A percentile compares a stretch with the other conserved stretches of the same genome.
Conservation (phyloP, 2,888 invertebrate genomes). For the Fragum whitleyi region DNA sequence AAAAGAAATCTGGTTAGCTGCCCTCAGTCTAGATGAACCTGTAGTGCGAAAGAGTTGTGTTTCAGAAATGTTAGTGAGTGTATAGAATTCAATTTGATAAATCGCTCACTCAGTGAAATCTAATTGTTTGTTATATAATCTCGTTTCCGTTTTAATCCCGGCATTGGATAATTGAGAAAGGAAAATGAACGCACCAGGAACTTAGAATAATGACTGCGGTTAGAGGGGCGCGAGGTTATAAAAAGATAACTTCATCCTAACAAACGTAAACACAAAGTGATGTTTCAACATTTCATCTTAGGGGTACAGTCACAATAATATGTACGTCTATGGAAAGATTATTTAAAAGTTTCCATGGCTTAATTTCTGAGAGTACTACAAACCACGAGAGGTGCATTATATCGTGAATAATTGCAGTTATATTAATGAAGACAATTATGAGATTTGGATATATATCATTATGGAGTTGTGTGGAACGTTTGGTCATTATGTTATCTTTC, state of each 20-base stretch:
- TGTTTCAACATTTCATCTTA: no score
- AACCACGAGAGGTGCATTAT: no score
- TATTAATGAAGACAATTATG: neutral
- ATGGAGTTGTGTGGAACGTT: neutral
- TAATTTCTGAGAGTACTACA: no score
- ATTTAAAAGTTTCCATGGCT: no score
- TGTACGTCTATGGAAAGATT: no score
- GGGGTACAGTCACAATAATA: no score
- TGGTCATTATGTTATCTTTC: neutral
- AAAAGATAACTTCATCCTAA: no score
- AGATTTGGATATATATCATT: conserved; percentile 4
- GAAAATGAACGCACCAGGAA: neutral
- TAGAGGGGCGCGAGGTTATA: neutral
- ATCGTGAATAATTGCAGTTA: neutral
- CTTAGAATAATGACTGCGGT: neutral
- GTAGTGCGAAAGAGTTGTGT: neutral
- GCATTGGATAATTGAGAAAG: neutral
- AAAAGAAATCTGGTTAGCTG: neutral
- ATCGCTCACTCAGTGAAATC: neutral
- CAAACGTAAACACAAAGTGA: no score
- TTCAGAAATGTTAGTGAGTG: neutral
- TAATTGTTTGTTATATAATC: conserved; percentile 4
- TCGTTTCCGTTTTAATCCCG: neutral
- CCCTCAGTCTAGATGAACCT: neutral
- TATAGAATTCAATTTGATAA: conserved; percentile 4